These are phyloP conservation scores for Tapirus indicus DNA, from an alignment of 2,797 vertebrate genomes.

Conservation along the genomic window DNA sequence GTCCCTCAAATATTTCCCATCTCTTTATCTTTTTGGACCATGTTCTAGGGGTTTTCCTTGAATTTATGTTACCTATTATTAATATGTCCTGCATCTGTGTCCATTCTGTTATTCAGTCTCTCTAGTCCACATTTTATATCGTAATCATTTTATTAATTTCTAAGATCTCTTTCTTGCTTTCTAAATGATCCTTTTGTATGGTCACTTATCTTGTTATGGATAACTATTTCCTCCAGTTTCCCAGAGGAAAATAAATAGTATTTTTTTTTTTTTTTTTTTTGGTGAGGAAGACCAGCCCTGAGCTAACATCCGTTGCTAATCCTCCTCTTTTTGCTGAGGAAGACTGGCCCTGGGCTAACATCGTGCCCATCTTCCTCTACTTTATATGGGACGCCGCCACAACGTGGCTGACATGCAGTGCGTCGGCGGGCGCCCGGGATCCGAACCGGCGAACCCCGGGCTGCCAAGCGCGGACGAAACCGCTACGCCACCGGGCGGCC, in stretches of 20 bases:
- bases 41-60: neutral
- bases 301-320: too few relatives aligned
- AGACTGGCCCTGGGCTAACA: too few relatives aligned
- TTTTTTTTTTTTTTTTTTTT: too few relatives aligned
- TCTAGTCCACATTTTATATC: neutral
- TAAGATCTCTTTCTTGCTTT: neutral
- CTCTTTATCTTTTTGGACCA: neutral
- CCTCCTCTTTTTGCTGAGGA: too few relatives aligned
- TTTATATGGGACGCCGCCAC: too few relatives aligned
- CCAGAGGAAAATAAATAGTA: neutral
- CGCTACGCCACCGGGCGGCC: too few relatives aligned
- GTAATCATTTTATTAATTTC: constrained; percentile 21
- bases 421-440: too few relatives aligned
- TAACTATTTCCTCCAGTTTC: neutral
- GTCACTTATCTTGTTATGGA: neutral
- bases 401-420: too few relatives aligned
- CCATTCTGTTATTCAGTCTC: neutral
- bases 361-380: too few relatives aligned
- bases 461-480: too few relatives aligned
- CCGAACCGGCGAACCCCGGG: too few relatives aligned
- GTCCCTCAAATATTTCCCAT: neutral
- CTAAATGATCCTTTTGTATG: neutral
- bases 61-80: neutral
- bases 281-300: too few relatives aligned
- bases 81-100: neutral